Percentiles rank a stretch among this genome's conserved stretches.
phyloP scores from a whole-genome alignment of 2,113 vertebrate genomes.

The Narcine bancroftii region DNA sequence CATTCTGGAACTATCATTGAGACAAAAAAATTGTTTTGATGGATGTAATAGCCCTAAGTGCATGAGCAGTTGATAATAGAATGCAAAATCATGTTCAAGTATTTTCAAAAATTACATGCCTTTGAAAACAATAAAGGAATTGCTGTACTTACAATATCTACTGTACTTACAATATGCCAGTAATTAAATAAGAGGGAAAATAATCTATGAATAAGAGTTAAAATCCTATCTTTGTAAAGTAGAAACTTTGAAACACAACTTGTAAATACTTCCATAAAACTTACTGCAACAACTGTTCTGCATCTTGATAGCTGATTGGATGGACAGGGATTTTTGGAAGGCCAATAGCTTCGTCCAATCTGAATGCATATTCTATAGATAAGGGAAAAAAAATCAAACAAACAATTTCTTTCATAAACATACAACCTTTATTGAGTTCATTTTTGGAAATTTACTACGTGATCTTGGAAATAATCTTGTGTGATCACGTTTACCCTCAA shows the following conservation, averaged over 20 bases:
- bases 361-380: conserved; percentile 75
- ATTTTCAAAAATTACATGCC: background rate
- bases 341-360: conserved; percentile 73
- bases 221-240: background rate
- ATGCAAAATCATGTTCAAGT: background rate
- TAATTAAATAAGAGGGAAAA: background rate
- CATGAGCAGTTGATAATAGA: background rate
- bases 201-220: background rate
- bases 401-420: background rate
- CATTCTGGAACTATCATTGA: background rate
- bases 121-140: background rate
- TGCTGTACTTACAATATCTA: background rate
- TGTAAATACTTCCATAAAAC: background rate
- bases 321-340: conserved; percentile 85
- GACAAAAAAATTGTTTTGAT: background rate
- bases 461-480: too few relatives aligned
- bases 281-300: conserved; percentile 72
- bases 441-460: background rate
- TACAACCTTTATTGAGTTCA: too few relatives aligned
- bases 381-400: conserved; percentile 13
- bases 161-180: background rate
- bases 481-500: background rate
- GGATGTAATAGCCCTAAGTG: background rate
- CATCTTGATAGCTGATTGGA: conserved; percentile 84
- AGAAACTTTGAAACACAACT: background rate